phyloP scores from a whole-genome alignment of 1,140 invertebrate species.

The Neocloeon triangulifer region DNA sequence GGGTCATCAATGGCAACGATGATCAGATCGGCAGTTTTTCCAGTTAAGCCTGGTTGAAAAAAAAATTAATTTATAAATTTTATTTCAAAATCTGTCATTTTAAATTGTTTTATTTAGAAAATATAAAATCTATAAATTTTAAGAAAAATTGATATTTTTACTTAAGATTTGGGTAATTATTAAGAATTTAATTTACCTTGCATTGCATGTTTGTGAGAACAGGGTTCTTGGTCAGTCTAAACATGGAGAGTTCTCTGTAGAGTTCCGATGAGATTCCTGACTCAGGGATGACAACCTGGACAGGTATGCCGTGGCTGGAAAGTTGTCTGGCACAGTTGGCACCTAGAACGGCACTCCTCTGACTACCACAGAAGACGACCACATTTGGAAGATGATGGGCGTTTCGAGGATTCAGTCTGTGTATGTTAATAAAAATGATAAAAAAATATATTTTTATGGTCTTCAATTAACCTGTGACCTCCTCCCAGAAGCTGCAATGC shows the following conservation, averaged over 20 bases:
- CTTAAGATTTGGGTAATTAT: background rate
- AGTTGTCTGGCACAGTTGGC: constrained; percentile 50
- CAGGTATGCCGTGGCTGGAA: constrained; percentile 56
- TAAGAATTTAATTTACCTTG: too few species aligned
- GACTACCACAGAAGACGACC: constrained; percentile 45
- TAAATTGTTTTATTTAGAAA: background rate
- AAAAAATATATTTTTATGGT: too few species aligned
- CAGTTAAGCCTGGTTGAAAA: background rate
- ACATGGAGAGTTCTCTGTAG: constrained; percentile 33
- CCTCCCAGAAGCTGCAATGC: constrained; percentile 55
- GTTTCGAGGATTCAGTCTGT: constrained; percentile 49
- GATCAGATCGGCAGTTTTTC: background rate
- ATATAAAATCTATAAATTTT: background rate
- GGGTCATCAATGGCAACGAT: constrained; percentile 6
- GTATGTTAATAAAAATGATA: background rate
- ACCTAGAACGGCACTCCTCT: constrained; percentile 43
- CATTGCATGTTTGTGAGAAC: constrained; percentile 23
- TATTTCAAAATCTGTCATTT: too few species aligned
- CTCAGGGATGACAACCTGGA: constrained; percentile 37
- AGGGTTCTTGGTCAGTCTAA: constrained; percentile 32
- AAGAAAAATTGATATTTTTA: too few species aligned
- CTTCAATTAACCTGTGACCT: constrained; percentile 23
- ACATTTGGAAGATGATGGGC: constrained; percentile 58
- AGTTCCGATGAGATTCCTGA: constrained; percentile 14
- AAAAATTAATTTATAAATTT: too few species aligned